A percentile compares a stretch with the other conserved stretches of the same genome.
Conservation (phyloP, 2,888 invertebrate species). For the Hyposoter didymator region DNA sequence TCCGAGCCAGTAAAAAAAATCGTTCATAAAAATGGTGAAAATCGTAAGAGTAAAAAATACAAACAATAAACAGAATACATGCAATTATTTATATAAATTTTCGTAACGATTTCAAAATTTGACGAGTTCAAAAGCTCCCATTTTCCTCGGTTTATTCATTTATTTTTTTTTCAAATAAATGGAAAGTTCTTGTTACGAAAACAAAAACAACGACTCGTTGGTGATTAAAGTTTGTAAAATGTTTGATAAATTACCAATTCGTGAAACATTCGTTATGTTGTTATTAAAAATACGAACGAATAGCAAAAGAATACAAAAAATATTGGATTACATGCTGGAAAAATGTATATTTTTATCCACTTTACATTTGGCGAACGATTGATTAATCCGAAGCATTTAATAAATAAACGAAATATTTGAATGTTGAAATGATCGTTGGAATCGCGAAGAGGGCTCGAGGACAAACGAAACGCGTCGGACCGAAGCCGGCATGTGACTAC, state of each 20-base stretch:
- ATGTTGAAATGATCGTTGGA: conserved; percentile 4
- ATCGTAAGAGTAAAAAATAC: neutral
- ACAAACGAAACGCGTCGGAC: conserved; percentile 71
- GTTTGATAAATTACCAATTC: neutral
- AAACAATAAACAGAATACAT: neutral
- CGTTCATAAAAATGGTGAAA: conserved; percentile 1
- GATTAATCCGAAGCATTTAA: neutral
- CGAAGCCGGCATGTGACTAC: conserved; percentile 81
- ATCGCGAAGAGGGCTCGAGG: conserved; percentile 33
- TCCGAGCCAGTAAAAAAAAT: conserved; percentile 51
- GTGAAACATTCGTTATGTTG: neutral
- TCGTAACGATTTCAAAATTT: too few species aligned
- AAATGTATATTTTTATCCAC: neutral
- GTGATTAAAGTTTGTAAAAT: neutral
- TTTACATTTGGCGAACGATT: neutral
- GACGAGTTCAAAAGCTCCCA: neutral
- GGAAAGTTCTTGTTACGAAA: too few species aligned
- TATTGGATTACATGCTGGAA: neutral
- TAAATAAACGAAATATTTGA: neutral
- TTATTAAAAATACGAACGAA: neutral
- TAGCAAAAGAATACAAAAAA: neutral
- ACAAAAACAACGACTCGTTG: neutral
- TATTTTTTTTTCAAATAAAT: neutral
- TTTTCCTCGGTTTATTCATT: neutral
- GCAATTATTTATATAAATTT: neutral